phyloP scores from a whole-genome alignment of 2,797 vertebrate genomes.

The Rachycentron canadum region DNA sequence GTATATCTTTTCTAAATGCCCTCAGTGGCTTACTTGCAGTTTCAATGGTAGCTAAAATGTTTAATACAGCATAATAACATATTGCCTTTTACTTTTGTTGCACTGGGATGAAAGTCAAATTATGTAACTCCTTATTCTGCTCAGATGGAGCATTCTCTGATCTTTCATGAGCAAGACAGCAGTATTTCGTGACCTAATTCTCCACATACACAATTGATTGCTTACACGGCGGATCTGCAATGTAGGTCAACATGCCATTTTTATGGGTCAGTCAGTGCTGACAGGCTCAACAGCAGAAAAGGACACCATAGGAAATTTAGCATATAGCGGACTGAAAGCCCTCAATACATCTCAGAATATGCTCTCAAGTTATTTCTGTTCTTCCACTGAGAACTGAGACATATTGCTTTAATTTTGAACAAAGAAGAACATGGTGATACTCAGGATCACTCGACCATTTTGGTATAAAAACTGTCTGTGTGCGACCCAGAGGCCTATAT shows the following conservation, averaged over 20 bases:
- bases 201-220: slow-evolving; percentile 45
- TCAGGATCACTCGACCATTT: slow-evolving; percentile 12
- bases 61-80: slow-evolving; percentile 39
- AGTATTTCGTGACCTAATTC: slow-evolving; percentile 68
- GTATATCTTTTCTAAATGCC: slow-evolving; percentile 24
- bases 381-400: slow-evolving; percentile 6
- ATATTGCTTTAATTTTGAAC: slow-evolving; percentile 3
- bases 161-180: slow-evolving; percentile 46
- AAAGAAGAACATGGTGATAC: slow-evolving; percentile 13
- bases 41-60: slow-evolving; percentile 35
- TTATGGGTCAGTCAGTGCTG: slow-evolving; percentile 21
- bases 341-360: neutral
- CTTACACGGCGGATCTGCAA: slow-evolving; percentile 40
- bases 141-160: slow-evolving; percentile 56
- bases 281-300: neutral
- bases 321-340: neutral
- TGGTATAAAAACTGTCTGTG: slow-evolving; percentile 20
- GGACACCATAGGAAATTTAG: neutral
- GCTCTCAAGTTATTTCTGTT: neutral
- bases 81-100: slow-evolving; percentile 48
- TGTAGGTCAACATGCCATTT: slow-evolving; percentile 58
- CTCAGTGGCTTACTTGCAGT: slow-evolving; percentile 14
- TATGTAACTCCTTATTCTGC: slow-evolving; percentile 56
- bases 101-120: slow-evolving; percentile 49
- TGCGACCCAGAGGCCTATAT: slow-evolving; percentile 12